Base-by-base conservation (phyloP, 2,797 vertebrate species). In the Urophycis tenuis region DNA sequence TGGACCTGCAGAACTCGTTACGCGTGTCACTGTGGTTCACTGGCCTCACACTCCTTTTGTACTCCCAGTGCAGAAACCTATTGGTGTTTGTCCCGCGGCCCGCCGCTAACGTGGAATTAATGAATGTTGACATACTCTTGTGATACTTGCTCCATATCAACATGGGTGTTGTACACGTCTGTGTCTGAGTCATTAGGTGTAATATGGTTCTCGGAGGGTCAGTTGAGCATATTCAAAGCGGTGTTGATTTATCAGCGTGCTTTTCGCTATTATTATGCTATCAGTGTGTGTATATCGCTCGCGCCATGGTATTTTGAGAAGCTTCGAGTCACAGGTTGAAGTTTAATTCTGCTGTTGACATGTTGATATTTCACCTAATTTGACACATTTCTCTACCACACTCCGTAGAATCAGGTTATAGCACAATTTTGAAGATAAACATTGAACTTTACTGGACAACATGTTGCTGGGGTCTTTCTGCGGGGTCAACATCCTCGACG, bases 1-100 rank as follows among this genome's bases (percentile, higher is more conserved):
- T 17, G 78, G 87, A 91, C 86, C 88, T 89, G 89, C 86, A 81
- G 86, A 92, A 92, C 91, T 90, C 84, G 85, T 92, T 90, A 85
- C 81, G 83, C 88, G 81, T 81, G 87, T 87, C 73, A 64, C 82
- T 80, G 81, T 32, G 64, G 79, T 83, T 87, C 83, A 82, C 34
- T 75, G 3, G 79, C 25, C 81, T 77, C 78, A 49, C 79, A 76
- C 81, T 77, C 83, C 73, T 69, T 72, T 80, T 49, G 72, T 86
- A 60, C 31, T 69, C 35, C 71, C 34, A 17, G 79, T 79, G 81
- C 81, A n/a, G n/a, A n/a, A 32, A 45, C 76, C 3, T 76, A 22
- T 12, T 30, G 6, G 70, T 60, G 74, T 85, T 78, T 77, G 74
- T 83, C 75, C 75, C 78, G 81, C 12, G n/a, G 22, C 17, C 29